Evolutionary conservation across 1,140 invertebrate genomes (phyloP).

Genomic region (Rhopalosiphum padi): DNA sequence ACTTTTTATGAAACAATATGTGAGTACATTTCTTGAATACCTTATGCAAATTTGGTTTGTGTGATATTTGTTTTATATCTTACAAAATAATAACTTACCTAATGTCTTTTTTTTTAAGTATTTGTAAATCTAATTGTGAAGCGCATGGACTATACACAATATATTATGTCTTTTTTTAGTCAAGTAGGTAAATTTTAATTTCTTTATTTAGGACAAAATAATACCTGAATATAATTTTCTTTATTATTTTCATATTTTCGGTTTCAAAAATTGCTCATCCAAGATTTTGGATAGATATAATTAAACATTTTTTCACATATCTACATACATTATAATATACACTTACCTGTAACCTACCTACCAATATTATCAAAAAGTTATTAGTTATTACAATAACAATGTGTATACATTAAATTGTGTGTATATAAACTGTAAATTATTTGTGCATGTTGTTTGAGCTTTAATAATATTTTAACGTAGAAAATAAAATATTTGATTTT

Average conservation of each 20-base stretch:
- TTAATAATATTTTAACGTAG: not conserved
- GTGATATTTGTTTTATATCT: not conserved
- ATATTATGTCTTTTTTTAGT: not conserved
- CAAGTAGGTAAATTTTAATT: not conserved
- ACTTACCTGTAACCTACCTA: not conserved
- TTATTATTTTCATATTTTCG: not conserved
- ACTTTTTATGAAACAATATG: slow-evolving; percentile 8
- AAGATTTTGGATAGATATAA: not conserved
- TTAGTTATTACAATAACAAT: not conserved
- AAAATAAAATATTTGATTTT: not conserved
- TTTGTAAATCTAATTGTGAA: not conserved
- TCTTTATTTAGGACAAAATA: not conserved
- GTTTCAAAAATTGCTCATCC: not conserved
- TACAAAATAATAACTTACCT: not conserved
- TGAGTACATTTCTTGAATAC: not conserved
- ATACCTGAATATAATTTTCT: not conserved
- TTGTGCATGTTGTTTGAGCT: slow-evolving; percentile 1
- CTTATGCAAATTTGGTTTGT: not conserved
- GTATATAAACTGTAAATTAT: not conserved
- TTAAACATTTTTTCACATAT: not conserved
- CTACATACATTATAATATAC: not conserved
- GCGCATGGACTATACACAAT: not conserved
- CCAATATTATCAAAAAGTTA: not conserved
- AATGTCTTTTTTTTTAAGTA: not conserved
- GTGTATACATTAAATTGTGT: not conserved